Base-by-base conservation (phyloP, 2,113 vertebrate genomes). In the Callithrix jacchus region DNA sequence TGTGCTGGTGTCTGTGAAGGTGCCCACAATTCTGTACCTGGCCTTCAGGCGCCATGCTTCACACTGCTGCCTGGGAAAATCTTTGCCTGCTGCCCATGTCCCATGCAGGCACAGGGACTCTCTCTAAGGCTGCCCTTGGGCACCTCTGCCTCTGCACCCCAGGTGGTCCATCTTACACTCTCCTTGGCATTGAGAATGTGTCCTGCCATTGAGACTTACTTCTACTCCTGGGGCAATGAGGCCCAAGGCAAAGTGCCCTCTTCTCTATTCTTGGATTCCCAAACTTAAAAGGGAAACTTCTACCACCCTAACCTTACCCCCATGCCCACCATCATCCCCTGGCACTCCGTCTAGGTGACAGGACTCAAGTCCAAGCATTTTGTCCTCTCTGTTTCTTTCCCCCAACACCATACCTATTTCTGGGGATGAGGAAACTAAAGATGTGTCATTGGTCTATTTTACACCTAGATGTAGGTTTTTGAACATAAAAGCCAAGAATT, bases 401-500 rank as follows among this genome's bases (percentile, higher is more conserved):
- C 10, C 3, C 7, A 1, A 17, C 35, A n/a, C 40, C 35, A 66
- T 37, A 7, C 11, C 49, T 74, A 17, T 74, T 45, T 40, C 56
- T 54, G 14, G n/a, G 20, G 4, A 11, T 35, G 3, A 32, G 21
- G 54, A 40, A 25, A 47, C 61, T n/a, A 45, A n/a, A 25, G 14
- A 14, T n/a, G 37, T 42, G 27, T 42, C 37, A n/a, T 45, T 30
- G 32, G 40, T 66, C 9, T 35, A 3, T 54, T 30, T 89, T 66
- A 64, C 23, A 42, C 16, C 32, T 37, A 30, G 52, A 70, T 71
- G 1, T 89, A 52, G 27, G 30, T 47, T 68, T 94, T 52, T 56
- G 21, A 94, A 42, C 52, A 82, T 45, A 66, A 82, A 88, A 73
- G 25, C 37, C 40, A 94, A 56, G 54, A 49, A 45, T 77, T 74